phyloP scores from a whole-genome alignment of 2,113 vertebrate species.

The Campylorhamphus procurvoides region DNA sequence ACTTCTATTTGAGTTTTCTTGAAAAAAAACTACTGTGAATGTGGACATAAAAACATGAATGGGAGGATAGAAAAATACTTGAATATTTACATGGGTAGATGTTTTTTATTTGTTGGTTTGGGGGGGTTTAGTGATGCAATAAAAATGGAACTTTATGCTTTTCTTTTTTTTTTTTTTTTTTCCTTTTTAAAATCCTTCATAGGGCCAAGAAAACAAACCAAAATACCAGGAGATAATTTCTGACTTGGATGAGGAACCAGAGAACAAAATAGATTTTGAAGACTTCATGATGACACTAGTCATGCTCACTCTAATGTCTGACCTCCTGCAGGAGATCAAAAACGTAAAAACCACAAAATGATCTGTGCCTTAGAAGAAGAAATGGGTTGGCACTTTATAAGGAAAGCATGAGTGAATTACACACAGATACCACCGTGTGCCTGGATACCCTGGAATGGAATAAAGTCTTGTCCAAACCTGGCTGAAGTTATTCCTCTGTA shows the following conservation, averaged over 20 bases:
- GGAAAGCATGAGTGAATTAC: not conserved
- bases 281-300: slow-evolving; percentile 80
- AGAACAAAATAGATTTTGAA: slow-evolving; percentile 77
- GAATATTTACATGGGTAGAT: not conserved
- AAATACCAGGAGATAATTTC: slow-evolving; percentile 78
- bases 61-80: not conserved
- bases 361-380: not conserved
- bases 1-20: not conserved
- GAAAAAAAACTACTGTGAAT: not conserved
- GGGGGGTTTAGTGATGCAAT: not conserved
- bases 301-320: slow-evolving; percentile 75
- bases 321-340: slow-evolving; percentile 74
- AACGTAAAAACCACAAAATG: slow-evolving; percentile 59
- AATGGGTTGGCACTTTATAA: not conserved
- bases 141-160: not conserved
- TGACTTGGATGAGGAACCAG: slow-evolving; percentile 70
- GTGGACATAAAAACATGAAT: not conserved
- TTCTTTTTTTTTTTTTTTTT: not conserved
- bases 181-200: not conserved
- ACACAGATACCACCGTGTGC: not conserved
- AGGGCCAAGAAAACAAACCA: slow-evolving; percentile 80
- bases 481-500: not conserved
- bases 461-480: slow-evolving; percentile 2
- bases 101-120: not conserved
- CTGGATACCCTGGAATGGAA: not conserved